Conservation (phyloP, 2,797 vertebrate species). For the Enteromius anoplus region DNA sequence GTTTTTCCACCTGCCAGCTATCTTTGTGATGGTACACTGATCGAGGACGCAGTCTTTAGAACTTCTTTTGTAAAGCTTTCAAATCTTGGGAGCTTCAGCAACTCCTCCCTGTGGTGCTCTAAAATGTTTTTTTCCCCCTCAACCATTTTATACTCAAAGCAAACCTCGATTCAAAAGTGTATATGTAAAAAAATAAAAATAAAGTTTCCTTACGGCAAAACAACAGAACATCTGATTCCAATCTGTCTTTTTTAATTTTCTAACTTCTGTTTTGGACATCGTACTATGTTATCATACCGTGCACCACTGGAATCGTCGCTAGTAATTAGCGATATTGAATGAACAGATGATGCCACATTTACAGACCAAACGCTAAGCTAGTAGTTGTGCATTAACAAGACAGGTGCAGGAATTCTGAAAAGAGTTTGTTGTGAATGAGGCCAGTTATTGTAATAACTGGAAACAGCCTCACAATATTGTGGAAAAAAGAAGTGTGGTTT, state of each 20-base stretch:
- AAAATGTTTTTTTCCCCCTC: background rate
- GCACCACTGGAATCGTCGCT: background rate
- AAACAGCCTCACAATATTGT: background rate
- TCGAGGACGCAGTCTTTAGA: background rate
- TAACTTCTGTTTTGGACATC: background rate
- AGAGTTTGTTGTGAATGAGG: background rate
- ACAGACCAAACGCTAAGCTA: background rate
- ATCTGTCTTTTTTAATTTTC: background rate
- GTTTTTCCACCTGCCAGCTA: slow-evolving; percentile 1
- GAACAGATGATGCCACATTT: background rate
- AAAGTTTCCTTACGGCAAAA: background rate
- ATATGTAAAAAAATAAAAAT: background rate
- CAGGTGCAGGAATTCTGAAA: background rate
- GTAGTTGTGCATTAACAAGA: background rate
- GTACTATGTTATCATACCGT: background rate
- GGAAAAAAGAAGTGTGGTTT: background rate
- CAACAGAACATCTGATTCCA: background rate
- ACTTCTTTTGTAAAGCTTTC: slow-evolving; percentile 5
- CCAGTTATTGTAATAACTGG: background rate
- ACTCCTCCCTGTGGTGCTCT: background rate
- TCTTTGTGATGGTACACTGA: slow-evolving; percentile 13
- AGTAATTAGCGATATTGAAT: background rate
- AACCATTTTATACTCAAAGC: background rate
- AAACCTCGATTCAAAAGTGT: background rate
- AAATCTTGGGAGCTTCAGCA: background rate